Percentiles rank a stretch among this genome's conserved stretches.
Conservation (phyloP, 92 coral and sea anemone species). For the Porites lobata region DNA sequence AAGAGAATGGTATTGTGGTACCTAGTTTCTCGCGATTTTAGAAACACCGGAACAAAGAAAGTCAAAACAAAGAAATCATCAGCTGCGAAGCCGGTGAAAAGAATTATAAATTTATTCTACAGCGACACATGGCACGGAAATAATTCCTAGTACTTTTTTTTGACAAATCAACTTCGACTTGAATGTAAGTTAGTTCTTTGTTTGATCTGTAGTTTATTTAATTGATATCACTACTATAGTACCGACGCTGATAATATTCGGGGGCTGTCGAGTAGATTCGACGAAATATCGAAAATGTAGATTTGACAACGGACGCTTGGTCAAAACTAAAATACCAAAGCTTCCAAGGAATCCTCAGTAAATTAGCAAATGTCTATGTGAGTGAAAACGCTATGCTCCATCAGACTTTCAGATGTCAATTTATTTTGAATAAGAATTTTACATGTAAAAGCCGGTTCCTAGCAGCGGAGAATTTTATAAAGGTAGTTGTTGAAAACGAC, state of each 20-base stretch:
- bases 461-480: too few species aligned
- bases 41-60: constrained; percentile 43
- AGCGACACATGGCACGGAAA: constrained; percentile 11
- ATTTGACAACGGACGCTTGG: not conserved
- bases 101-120: not conserved
- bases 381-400: not conserved
- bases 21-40: constrained; percentile 22
- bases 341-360: not conserved
- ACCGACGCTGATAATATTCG: too few species aligned
- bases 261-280: not conserved
- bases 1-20: not conserved
- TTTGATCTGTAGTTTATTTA: not conserved
- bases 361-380: not conserved
- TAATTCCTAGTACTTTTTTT: not conserved
- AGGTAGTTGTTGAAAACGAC: too few species aligned
- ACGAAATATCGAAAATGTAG: not conserved
- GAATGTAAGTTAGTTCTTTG: constrained; percentile 5
- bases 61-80: constrained; percentile 27
- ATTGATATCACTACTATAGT: not conserved
- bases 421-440: too few species aligned
- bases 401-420: not conserved
- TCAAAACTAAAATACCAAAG: not conserved
- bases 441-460: too few species aligned
- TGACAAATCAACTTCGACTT: not conserved
- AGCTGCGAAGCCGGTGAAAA: not conserved